Base-by-base conservation (phyloP, 2,888 invertebrate genomes). In the Melanostoma mellinum region DNA sequence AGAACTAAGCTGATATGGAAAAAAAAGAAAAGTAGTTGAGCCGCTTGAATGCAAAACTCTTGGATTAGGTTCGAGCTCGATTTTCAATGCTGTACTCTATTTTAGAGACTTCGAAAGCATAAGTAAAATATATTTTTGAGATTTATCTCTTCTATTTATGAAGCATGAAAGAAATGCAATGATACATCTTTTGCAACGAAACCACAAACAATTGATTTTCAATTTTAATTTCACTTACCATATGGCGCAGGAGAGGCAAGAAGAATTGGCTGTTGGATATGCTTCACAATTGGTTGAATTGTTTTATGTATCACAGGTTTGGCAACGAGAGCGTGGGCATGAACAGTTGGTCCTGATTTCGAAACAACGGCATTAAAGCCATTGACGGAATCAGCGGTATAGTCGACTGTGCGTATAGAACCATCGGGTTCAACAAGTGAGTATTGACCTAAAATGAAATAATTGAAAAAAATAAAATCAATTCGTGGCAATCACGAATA, bases 331-430 rank as follows among this genome's bases (percentile, higher is more conserved):
- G 89, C 86, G 73, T 90, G 90, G 4, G 91, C 88, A 77, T 91
- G 91, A 46, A 91, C 88, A 56, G 91, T 90, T 75, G 91, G 91
- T 20, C 90, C 91, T 8, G 90, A 89, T 81, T 91, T 91, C 40
- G 91, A 90, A 2, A 91, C 91, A 42, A 91, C 91, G 2, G 91
- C 91, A 85, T 91, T 91, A 79, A 91, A 91, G 35, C 91, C 91
- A 80, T 91, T 88, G 20, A 91, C 88, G 3, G 91, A 85, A 87
- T 91, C 91, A 3, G 91, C 91, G 3, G 91, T 91, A 65, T 91
- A 91, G 82, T 91, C 91, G 33, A 91, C 91, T 9, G 91, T 91
- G 78, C 91, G 90, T 42, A 91, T 89, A 61, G 91, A 91, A 69
- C 91, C 91, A 86, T 91, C 91, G 4, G 91, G 91, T 81, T 91